Conservation (phyloP, 53 echinoderm and acorn worm genomes). For the Luidia sarsii region DNA sequence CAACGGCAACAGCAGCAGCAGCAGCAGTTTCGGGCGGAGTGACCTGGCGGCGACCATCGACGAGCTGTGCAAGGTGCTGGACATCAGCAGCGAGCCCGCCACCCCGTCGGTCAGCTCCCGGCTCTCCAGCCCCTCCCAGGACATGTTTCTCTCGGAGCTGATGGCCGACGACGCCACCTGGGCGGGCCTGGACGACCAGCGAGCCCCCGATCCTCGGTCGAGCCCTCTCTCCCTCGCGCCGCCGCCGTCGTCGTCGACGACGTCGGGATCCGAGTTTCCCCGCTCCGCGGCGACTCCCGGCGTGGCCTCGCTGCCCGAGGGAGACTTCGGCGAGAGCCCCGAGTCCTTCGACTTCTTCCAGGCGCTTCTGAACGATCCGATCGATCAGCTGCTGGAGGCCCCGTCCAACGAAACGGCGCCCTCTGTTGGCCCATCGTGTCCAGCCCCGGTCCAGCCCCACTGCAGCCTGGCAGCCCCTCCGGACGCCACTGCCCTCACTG, state of each 20-base stretch:
- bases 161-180: neutral
- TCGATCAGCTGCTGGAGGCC: too few relatives aligned
- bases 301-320: too few relatives aligned
- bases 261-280: too few relatives aligned
- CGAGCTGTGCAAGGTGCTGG: constrained; percentile 61
- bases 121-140: constrained; percentile 54
- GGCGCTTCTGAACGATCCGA: too few relatives aligned
- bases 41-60: constrained; percentile 41
- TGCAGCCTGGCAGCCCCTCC: too few relatives aligned
- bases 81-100: neutral
- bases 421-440: neutral
- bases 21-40: too few relatives aligned
- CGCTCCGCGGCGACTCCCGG: too few relatives aligned
- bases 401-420: neutral
- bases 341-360: too few relatives aligned
- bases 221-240: too few relatives aligned
- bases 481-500: neutral
- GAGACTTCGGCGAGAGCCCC: too few relatives aligned
- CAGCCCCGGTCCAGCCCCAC: neutral
- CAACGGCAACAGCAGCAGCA: too few relatives aligned
- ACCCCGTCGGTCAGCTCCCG: constrained; percentile 23
- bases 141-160: constrained; percentile 35
- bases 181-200: neutral
- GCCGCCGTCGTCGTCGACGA: too few relatives aligned
- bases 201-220: neutral